Evolutionary conservation across 2,797 vertebrate genomes (phyloP).

Genomic region (Etheostoma nigrum): DNA sequence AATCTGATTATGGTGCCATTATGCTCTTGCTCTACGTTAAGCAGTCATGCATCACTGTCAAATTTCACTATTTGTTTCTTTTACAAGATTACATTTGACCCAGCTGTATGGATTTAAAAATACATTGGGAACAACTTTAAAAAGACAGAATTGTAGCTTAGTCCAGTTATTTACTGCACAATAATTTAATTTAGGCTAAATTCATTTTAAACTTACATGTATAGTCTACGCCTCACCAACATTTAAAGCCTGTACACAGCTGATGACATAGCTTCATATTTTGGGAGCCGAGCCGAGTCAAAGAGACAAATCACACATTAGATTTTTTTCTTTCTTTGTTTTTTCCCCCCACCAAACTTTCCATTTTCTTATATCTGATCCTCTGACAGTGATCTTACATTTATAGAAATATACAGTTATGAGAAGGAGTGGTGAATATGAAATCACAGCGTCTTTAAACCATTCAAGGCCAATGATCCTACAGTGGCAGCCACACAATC

Average conservation of each 20-base stretch:
- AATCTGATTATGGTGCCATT: slow-evolving; percentile 5
- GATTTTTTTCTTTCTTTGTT: background rate
- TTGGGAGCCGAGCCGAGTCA: too few relatives aligned
- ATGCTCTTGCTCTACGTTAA: background rate
- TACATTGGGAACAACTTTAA: background rate
- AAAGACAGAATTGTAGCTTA: background rate
- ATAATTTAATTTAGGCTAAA: background rate
- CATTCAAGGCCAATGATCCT: slow-evolving; percentile 37
- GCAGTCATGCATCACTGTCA: background rate
- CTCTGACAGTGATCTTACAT: background rate
- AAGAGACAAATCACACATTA: too few relatives aligned
- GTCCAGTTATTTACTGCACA: background rate
- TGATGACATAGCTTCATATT: background rate
- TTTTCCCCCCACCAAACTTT: background rate
- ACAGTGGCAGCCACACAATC: slow-evolving; percentile 9
- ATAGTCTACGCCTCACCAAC: background rate
- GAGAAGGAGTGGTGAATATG: slow-evolving; percentile 17
- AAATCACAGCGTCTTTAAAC: slow-evolving; percentile 49
- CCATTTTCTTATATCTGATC: background rate
- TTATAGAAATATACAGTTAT: background rate
- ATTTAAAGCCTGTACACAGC: background rate
- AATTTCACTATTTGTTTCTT: slow-evolving; percentile 1
- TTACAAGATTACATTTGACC: background rate
- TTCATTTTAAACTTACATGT: background rate
- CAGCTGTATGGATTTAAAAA: background rate